Percentiles rank a stretch among this genome's conserved stretches.
These are phyloP conservation scores for Salmo trutta DNA, from an alignment of 2,797 vertebrate genomes.

Conservation along the genomic window DNA sequence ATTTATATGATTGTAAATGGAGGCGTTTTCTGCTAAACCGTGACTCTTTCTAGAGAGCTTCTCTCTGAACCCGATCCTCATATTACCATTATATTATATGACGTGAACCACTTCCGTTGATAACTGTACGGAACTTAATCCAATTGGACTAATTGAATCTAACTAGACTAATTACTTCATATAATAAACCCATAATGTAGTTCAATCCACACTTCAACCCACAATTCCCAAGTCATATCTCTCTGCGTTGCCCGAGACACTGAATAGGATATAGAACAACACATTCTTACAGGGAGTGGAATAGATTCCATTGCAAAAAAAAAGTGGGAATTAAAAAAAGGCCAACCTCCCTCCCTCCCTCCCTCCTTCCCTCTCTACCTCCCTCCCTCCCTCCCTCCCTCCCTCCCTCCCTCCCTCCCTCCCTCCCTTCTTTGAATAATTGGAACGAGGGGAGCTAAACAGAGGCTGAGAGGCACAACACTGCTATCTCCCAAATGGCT, in stretches of 20 bases:
- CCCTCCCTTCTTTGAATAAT: conserved; percentile 25
- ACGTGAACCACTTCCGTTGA: conserved; percentile 1
- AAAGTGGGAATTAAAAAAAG: neutral
- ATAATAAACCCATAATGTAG: conserved; percentile 19
- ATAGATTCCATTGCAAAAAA: conserved; percentile 1
- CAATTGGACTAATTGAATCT: conserved; percentile 27
- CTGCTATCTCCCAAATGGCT: conserved; percentile 45
- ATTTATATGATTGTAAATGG: no score
- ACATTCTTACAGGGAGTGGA: neutral
- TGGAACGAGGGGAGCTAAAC: conserved; percentile 30
- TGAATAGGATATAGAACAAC: neutral
- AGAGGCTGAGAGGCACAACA: conserved; percentile 7
- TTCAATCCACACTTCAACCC: neutral
- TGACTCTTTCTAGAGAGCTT: neutral
- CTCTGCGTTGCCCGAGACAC: conserved; percentile 6
- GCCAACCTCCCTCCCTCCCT: neutral
- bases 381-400: neutral
- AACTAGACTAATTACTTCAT: conserved; percentile 19
- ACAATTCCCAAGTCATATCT: neutral
- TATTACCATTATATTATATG: neutral
- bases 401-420: neutral
- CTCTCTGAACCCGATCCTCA: neutral
- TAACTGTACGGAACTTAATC: conserved; percentile 18
- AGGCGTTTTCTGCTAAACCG: no score
- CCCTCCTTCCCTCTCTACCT: neutral